Percentiles rank a stretch among this genome's conserved stretches.
Evolutionary conservation across 2,113 vertebrate genomes (phyloP).

Genomic region (Takifugu bimaculatus): DNA sequence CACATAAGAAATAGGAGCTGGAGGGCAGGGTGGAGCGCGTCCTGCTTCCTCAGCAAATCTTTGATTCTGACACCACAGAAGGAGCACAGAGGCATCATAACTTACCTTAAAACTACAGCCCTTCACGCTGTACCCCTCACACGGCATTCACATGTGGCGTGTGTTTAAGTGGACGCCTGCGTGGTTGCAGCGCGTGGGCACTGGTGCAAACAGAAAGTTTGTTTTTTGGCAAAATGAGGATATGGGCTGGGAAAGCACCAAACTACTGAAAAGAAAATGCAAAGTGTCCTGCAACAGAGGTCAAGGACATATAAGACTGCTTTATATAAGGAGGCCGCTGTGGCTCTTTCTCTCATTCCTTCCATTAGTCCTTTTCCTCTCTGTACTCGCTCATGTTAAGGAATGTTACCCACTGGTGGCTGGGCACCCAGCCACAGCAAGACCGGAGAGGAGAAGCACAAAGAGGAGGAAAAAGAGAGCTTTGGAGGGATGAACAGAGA

Average conservation of each 20-base stretch:
- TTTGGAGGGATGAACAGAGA: neutral
- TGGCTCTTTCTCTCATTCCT: constrained; percentile 43
- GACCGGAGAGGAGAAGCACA: constrained; percentile 48
- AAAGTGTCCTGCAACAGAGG: constrained; percentile 10
- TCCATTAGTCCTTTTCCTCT: constrained; percentile 26
- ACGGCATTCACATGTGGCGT: constrained; percentile 12
- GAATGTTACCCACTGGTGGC: constrained; percentile 72
- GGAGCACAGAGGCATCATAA: constrained; percentile 35
- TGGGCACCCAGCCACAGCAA: constrained; percentile 67
- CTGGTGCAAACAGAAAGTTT: constrained; percentile 8
- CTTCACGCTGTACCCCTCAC: constrained; percentile 32
- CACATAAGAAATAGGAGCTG: constrained; percentile 49
- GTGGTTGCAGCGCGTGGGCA: constrained; percentile 34
- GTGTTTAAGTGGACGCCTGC: constrained; percentile 35
- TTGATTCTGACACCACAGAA: constrained; percentile 51
- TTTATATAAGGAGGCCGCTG: constrained; percentile 48
- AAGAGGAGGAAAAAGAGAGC: constrained; percentile 26
- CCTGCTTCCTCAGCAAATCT: constrained; percentile 58
- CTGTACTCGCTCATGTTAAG: constrained; percentile 50
- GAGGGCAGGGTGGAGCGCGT: constrained; percentile 51
- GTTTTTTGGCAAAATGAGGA: constrained; percentile 26
- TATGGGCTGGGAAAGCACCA: constrained; percentile 20
- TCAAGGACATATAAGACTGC: constrained; percentile 35
- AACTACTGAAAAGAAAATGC: constrained; percentile 22
- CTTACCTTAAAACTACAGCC: constrained; percentile 28